Evolutionary conservation across 2,113 vertebrate species (phyloP), one percentile per base, ranked within the genome.

Genomic region (Pterocles burchelli): DNA sequence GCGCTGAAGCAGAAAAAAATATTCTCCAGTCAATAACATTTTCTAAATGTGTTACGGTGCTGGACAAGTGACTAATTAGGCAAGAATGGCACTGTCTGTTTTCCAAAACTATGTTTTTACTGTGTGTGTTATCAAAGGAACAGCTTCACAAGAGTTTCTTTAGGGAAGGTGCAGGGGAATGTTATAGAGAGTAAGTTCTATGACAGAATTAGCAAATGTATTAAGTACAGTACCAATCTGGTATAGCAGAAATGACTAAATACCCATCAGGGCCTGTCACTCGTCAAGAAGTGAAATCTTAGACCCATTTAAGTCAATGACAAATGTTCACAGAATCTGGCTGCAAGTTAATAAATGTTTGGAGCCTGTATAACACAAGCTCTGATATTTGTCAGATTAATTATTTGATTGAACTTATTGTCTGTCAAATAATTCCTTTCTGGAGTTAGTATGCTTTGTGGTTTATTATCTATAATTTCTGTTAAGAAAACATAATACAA

Each of bases 141-240:
- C 93, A 96, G 80, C 83, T 96, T 95, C 88, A 81, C 78, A 63
- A 78, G 76, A 93, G 93, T 91, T 95, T 96, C 92, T 96, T 92
- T 61, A 89, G 86, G 86, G 86, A 82, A 95, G 90, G 93, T 91
- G 88, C 90, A 96, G 83, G 31, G 66, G 46, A 94, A 96, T 92
- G 61, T 96, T 96, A 65, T 43, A 96, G 93, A 89, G 85, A 97
- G 83, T 90, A 96, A 96, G 88, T 96, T 96, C 93, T 96, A 84
- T 95, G 95, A 97, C 95, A 97, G 95, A 97, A 97, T 97, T 96
- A 96, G 95, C 95, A 96, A 97, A 96, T 93, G 95, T 96, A 97
- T 96, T 96, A 97, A 96, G 93, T 95, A 93, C 90, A 96, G 95
- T 95, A 94, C 92, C 96, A 96, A 93, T 96, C 96, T 96, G 93